phyloP scores from a whole-genome alignment of 2,888 invertebrate species.

The Leistus spinibarbis region DNA sequence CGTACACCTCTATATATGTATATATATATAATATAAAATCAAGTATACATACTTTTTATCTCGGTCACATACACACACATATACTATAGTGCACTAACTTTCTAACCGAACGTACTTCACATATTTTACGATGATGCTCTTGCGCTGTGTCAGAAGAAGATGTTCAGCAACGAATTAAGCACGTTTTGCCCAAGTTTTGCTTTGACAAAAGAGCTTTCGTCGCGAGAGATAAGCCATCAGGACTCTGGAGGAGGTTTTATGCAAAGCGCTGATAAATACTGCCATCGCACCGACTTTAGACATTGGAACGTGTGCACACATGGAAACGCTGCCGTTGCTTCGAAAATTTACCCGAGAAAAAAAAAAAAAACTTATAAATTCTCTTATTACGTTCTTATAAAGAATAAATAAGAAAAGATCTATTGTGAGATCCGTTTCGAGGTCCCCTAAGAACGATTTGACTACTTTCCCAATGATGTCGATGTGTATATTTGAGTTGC shows the following conservation, averaged over 20 bases:
- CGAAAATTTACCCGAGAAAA: neutral
- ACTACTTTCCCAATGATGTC: no score
- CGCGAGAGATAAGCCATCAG: constrained; percentile 23
- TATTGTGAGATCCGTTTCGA: no score
- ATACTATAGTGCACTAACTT: neutral
- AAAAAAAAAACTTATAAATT: no score
- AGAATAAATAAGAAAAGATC: no score
- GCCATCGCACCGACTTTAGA: neutral
- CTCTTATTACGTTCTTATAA: no score
- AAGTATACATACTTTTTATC: neutral
- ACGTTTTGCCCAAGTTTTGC: constrained; percentile 26
- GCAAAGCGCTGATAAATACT: constrained; percentile 30
- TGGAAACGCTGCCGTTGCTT: neutral
- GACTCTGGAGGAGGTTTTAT: constrained; percentile 19
- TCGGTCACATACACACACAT: neutral
- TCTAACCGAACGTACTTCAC: constrained; percentile 17
- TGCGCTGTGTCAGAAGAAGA: constrained; percentile 20
- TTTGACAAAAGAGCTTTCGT: constrained; percentile 28
- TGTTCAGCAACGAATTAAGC: constrained; percentile 30
- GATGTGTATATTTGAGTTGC: no score
- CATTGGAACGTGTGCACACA: neutral
- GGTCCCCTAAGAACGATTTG: no score
- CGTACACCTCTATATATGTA: neutral
- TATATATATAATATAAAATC: neutral
- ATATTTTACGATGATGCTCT: constrained; percentile 24